These are phyloP conservation scores for Linurgus olivaceus DNA, from an alignment of 2,797 vertebrate genomes.

Conservation along the genomic window DNA sequence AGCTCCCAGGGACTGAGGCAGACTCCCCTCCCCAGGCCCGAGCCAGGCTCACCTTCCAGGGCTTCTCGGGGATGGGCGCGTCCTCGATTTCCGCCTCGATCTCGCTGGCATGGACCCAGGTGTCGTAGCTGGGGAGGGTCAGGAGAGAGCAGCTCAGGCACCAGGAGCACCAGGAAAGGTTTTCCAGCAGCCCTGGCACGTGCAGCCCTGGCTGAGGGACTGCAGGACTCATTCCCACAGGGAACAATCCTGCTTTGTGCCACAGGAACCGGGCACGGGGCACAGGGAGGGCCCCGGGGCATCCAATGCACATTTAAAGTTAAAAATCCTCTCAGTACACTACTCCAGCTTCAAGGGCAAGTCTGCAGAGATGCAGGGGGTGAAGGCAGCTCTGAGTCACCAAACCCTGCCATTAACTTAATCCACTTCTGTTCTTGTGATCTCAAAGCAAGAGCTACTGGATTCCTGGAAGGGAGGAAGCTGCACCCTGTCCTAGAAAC, in stretches of 20 bases:
- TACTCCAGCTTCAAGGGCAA: neutral
- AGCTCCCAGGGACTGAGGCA: no score
- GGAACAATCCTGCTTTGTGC: neutral
- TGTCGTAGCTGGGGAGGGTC: constrained; percentile 85
- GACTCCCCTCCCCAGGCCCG: no score
- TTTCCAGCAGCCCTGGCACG: neutral
- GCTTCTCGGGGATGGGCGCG: constrained; percentile 88
- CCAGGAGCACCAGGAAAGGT: neutral
- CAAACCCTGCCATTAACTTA: neutral
- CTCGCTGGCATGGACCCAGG: constrained; percentile 90
- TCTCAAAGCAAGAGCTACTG: neutral
- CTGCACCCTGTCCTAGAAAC: neutral
- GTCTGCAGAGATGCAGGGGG: no score
- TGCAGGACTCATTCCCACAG: neutral
- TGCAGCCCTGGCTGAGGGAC: neutral
- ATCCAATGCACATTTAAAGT: accelerated
- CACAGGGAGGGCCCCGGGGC: accelerated
- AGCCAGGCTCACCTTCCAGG: constrained; percentile 3
- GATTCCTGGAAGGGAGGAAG: neutral
- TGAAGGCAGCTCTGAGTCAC: neutral
- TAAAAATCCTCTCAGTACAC: neutral
- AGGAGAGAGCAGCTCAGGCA: neutral
- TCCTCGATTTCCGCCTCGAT: constrained; percentile 93
- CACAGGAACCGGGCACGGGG: accelerated
- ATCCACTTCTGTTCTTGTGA: neutral